Percentiles rank a stretch among this genome's conserved stretches.
phyloP scores from a whole-genome alignment of 1,140 invertebrate species.

The Megathymus violae region DNA sequence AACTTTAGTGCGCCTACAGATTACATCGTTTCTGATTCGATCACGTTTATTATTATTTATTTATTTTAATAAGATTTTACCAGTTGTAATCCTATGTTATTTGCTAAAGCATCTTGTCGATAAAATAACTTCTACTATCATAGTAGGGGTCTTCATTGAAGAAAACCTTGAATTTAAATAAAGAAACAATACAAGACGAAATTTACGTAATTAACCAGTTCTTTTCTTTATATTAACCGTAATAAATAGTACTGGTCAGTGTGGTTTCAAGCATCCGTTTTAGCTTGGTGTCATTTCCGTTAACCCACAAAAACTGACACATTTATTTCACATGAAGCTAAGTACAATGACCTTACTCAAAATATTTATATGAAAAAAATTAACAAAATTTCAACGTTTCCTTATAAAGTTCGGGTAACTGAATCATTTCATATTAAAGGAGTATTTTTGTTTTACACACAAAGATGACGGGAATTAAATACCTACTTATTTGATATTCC shows the following conservation, averaged over 20 bases:
- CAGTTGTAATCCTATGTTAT: too few relatives aligned
- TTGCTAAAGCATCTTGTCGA: too few relatives aligned
- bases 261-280: background rate
- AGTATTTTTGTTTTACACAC: background rate
- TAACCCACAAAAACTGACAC: background rate
- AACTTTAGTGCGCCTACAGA: too few relatives aligned
- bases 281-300: background rate
- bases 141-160: too few relatives aligned
- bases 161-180: too few relatives aligned
- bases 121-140: too few relatives aligned
- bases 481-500: too few relatives aligned
- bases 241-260: too few relatives aligned
- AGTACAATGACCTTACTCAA: background rate
- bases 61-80: too few relatives aligned
- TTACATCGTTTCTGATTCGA: too few relatives aligned
- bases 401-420: slow-evolving; percentile 3
- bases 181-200: background rate
- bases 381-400: background rate
- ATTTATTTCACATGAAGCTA: background rate
- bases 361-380: background rate
- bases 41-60: too few relatives aligned
- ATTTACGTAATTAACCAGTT: background rate
- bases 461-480: background rate
- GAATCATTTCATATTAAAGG: background rate
- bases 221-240: too few relatives aligned